Conservation (phyloP, 1,140 invertebrate genomes). For the Drosophila murphyi region DNA sequence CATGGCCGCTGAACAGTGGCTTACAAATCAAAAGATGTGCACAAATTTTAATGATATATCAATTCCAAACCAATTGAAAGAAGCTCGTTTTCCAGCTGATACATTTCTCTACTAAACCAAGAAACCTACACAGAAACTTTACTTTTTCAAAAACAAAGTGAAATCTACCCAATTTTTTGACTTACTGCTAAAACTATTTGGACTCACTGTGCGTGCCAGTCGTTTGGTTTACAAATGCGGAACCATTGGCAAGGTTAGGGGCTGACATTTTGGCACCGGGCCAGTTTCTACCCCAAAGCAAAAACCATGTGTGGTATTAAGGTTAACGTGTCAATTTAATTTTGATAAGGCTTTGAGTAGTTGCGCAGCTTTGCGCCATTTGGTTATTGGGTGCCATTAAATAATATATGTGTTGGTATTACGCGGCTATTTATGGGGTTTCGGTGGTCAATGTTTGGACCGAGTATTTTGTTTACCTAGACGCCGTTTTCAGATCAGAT, state of each 20-base stretch:
- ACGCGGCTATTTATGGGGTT: slow-evolving; percentile 16
- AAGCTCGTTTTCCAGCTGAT: too few species aligned
- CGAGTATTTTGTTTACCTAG: slow-evolving; percentile 73
- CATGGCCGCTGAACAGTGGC: slow-evolving; percentile 3
- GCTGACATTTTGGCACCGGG: slow-evolving; percentile 52
- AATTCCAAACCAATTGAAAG: too few species aligned
- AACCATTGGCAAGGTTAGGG: slow-evolving; percentile 32
- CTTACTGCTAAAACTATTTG: background rate
- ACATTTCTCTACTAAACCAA: too few species aligned
- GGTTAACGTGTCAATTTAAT: slow-evolving; percentile 66
- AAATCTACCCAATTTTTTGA: background rate
- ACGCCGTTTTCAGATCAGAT: slow-evolving; percentile 69
- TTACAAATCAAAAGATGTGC: background rate
- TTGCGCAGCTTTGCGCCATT: slow-evolving; percentile 9
- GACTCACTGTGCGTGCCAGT: slow-evolving; percentile 22
- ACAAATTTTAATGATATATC: background rate
- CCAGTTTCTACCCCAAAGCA: slow-evolving; percentile 19
- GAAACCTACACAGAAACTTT: background rate
- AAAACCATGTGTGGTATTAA: slow-evolving; percentile 44
- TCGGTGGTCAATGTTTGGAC: slow-evolving; percentile 20
- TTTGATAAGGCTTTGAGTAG: slow-evolving; percentile 50
- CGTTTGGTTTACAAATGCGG: slow-evolving; percentile 26
- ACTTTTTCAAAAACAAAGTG: background rate
- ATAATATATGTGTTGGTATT: slow-evolving; percentile 15
- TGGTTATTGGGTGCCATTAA: slow-evolving; percentile 8